These are phyloP conservation scores for Nipponacmea schrenckii DNA, from an alignment of 2,888 invertebrate genomes.

Conservation along the genomic window DNA sequence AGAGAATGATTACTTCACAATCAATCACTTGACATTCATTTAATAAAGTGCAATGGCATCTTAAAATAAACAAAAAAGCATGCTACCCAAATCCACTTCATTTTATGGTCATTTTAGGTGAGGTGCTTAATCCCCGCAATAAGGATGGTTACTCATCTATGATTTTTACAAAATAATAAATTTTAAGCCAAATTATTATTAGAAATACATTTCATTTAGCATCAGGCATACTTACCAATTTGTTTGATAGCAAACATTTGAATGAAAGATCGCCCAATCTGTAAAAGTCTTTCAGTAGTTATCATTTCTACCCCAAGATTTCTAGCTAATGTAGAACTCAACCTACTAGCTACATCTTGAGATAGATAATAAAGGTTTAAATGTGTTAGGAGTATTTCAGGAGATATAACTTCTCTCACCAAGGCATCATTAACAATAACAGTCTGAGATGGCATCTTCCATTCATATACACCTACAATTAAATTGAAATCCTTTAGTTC, in stretches of 20 bases:
- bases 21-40: too few species aligned
- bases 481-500: background rate
- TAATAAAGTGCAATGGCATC: too few species aligned
- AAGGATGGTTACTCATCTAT: too few species aligned
- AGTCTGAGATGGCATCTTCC: conserved; percentile 64
- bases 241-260: conserved; percentile 16
- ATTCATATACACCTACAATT: conserved; percentile 43
- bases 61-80: too few species aligned
- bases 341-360: conserved; percentile 46
- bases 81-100: too few species aligned
- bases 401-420: conserved; percentile 56
- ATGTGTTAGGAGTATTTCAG: conserved; percentile 52
- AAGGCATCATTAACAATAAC: conserved; percentile 54
- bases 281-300: conserved; percentile 58
- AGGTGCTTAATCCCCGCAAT: too few species aligned
- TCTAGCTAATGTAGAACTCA: conserved; percentile 51
- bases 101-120: too few species aligned
- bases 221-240: background rate
- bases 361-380: conserved; percentile 62
- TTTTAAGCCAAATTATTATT: too few species aligned
- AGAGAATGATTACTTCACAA: too few species aligned
- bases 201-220: too few species aligned
- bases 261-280: conserved; percentile 53
- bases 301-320: conserved; percentile 62
- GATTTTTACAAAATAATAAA: too few species aligned